phyloP scores from a whole-genome alignment of 2,888 invertebrate genomes.

The Orthosia gracilis region DNA sequence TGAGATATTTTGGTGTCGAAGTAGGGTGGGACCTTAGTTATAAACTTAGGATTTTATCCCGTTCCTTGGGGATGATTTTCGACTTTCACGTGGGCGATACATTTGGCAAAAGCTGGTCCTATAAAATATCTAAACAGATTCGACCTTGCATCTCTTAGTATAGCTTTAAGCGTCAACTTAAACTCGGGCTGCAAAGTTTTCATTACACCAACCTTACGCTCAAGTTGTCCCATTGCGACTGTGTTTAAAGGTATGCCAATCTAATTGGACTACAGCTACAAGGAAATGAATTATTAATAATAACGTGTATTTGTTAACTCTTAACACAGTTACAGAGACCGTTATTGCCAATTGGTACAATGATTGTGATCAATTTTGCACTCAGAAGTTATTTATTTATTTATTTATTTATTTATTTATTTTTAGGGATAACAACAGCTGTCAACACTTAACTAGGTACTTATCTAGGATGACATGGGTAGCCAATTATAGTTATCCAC shows the following conservation, averaged over 20 bases:
- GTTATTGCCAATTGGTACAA: background rate
- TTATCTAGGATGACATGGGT: no score
- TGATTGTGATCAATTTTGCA: background rate
- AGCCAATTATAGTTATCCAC: no score
- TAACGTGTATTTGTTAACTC: background rate
- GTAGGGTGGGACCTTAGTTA: no score
- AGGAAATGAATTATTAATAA: conserved; percentile 23
- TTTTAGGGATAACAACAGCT: no score
- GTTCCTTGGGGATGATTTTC: no score
- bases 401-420: no score
- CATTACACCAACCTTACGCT: conserved; percentile 2
- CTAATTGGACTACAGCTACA: background rate
- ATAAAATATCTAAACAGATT: background rate
- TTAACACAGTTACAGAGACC: background rate
- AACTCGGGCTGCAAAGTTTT: conserved; percentile 10
- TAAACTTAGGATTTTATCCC: no score
- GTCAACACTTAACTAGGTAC: no score
- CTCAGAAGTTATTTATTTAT: no score
- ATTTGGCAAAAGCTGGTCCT: no score
- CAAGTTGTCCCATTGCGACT: conserved; percentile 13
- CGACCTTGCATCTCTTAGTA: background rate
- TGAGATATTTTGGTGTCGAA: no score
- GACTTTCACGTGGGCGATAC: no score
- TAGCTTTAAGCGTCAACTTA: conserved; percentile 9
- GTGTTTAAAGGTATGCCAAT: conserved; percentile 16